Percentiles rank a stretch among this genome's conserved stretches.
These are phyloP conservation scores for Sycobia sp. DNA, from an alignment of 1,140 invertebrate genomes.

Conservation along the genomic window DNA sequence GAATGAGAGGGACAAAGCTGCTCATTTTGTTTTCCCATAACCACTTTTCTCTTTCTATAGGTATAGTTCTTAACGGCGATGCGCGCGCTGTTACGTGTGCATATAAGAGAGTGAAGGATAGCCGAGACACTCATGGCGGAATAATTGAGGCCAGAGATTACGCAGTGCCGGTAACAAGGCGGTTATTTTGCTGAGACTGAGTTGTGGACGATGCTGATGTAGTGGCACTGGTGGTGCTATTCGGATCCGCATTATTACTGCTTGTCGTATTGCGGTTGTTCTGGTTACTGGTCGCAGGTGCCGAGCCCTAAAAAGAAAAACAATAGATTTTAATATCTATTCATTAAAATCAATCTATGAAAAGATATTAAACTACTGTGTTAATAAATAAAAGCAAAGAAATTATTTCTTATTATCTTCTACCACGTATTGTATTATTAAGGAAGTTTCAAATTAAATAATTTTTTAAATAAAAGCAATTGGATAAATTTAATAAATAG, in stretches of 20 bases:
- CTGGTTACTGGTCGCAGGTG: constrained; percentile 8
- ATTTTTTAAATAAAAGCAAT: no score
- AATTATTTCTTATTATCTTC: no score
- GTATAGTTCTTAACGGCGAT: constrained; percentile 24
- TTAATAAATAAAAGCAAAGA: no score
- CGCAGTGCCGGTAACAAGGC: constrained; percentile 53
- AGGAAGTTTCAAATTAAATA: not conserved
- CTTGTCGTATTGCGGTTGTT: constrained; percentile 41
- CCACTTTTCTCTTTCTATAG: not conserved
- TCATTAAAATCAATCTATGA: no score
- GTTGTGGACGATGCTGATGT: constrained; percentile 31
- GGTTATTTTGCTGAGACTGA: constrained; percentile 47
- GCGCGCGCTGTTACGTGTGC: constrained; percentile 11
- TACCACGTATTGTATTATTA: not conserved
- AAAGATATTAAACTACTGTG: no score
- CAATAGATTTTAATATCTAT: no score
- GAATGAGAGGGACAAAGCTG: constrained; percentile 1
- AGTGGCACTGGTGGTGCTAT: constrained; percentile 2
- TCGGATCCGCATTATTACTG: not conserved
- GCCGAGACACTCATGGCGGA: constrained; percentile 17
- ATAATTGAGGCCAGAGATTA: constrained; percentile 39
- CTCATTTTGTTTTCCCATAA: not conserved
- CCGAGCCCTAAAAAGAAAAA: constrained; percentile 8
- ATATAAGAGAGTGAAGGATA: constrained; percentile 11
- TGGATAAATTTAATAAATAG: no score